Evolutionary conservation across 1,140 invertebrate genomes (phyloP), one percentile per base, ranked within the genome.

Genomic region (Drosophila rhopaloa): DNA sequence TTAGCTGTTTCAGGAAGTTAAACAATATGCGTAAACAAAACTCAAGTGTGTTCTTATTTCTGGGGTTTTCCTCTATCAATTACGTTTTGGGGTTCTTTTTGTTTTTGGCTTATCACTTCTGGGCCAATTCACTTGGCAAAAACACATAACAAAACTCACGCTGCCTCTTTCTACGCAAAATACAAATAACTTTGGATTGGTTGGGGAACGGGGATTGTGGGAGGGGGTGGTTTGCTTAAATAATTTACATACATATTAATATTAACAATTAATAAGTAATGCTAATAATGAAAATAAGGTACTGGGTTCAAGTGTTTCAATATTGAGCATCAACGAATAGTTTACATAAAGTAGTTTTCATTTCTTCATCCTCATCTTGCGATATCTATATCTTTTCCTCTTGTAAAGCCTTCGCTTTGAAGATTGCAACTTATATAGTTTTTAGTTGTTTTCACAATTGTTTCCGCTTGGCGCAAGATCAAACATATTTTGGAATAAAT

Each of bases 221-320:
- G 41, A 27, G 27, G 41, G 37, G 16, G 47, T 19, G 37, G 61
- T 67, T 67, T 70, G 59, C 83, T 88, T 88, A 91, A 91, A 90
- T 88, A 81, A 90, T 91, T 90, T 90, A 86, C 80, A 90, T 82
- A 81, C 82, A 86, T 86, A 90, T 82, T 75, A 90, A 90, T 71
- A 50, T 84, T 89, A 88, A 89, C 84, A 88, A 89, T 89, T 89
- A 83, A 88, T 89, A 81, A 76, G 81, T 89, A 86, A 88, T 89
- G 84, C 84, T 88, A 88, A 88, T 80, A 80, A 88, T 89, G 78
- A 90, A 91, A 91, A 91, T 90, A 91, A 91, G 90, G 90, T 91
- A 91, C 90, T 91, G 90, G 90, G 90, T 91, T 90, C 75, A 91
- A 91, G 90, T 91, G 82, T 82, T 80, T 60, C 40, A 76, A 66